Conservation (phyloP, 2,888 invertebrate species). For the Metallyticus violacea region DNA sequence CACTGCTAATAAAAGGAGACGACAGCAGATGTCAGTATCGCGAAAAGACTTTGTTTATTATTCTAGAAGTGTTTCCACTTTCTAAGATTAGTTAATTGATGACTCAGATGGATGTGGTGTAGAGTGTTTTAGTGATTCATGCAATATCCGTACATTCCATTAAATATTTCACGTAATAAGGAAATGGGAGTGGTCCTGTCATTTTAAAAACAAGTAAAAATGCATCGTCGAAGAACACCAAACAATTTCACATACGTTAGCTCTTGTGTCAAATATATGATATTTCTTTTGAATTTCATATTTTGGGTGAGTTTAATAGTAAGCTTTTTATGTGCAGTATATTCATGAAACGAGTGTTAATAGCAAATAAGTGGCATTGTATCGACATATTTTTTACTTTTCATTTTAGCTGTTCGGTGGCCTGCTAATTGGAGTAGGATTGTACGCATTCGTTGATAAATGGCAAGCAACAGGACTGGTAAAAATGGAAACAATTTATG, state of each 20-base stretch:
- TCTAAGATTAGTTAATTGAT: not conserved
- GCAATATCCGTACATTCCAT: not conserved
- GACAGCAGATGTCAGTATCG: not conserved
- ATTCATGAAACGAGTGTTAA: not conserved
- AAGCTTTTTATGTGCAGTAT: not conserved
- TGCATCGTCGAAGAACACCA: conserved; percentile 56
- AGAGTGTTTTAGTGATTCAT: not conserved
- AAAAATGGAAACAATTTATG: conserved; percentile 82
- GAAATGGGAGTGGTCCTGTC: conserved; percentile 7
- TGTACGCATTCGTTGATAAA: conserved; percentile 91
- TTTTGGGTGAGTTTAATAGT: conserved; percentile 72
- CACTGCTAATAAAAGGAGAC: not conserved
- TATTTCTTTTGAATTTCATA: conserved; percentile 83
- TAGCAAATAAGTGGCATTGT: not conserved
- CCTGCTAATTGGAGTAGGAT: conserved; percentile 78
- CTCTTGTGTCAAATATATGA: conserved; percentile 85
- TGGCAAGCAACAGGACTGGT: conserved; percentile 85
- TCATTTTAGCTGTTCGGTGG: conserved; percentile 80
- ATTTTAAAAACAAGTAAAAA: conserved; percentile 5
- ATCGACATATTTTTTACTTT: conserved; percentile 9
- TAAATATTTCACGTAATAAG: not conserved
- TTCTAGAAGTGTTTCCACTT: not conserved
- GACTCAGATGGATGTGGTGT: not conserved
- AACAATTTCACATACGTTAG: conserved; percentile 79
- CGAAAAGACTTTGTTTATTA: not conserved